Evolutionary conservation across 1,140 invertebrate species (phyloP).

Genomic region (Drosophila bipectinata): DNA sequence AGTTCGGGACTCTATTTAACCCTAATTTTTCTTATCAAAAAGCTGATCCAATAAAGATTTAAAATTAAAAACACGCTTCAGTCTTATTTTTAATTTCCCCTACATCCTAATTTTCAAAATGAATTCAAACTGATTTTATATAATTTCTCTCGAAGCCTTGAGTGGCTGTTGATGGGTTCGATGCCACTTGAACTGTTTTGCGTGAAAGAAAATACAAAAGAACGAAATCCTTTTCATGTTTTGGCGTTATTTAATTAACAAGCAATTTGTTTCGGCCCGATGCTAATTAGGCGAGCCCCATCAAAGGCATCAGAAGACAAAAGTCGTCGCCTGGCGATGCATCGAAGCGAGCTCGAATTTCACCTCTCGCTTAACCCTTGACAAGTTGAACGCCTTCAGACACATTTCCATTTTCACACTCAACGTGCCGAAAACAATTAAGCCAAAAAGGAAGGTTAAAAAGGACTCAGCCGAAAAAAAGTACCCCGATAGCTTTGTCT

Average conservation of each 20-base stretch:
- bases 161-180: constrained; percentile 41
- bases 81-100: not conserved
- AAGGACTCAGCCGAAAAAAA: constrained; percentile 29
- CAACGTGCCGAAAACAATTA: constrained; percentile 61
- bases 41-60: not conserved
- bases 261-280: constrained; percentile 52
- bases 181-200: constrained; percentile 45
- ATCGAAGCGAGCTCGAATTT: constrained; percentile 56
- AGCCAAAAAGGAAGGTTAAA: constrained; percentile 34
- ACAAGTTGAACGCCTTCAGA: constrained; percentile 36
- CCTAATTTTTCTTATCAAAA: not conserved
- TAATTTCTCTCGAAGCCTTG: not conserved
- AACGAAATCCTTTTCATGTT: constrained; percentile 49
- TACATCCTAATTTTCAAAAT: not conserved
- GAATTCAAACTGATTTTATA: constrained; percentile 14
- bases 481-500: constrained; percentile 29
- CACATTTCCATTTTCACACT: constrained; percentile 60
- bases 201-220: constrained; percentile 22
- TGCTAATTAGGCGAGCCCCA: constrained; percentile 56
- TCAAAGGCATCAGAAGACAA: constrained; percentile 45
- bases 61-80: not conserved
- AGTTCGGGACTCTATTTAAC: not conserved
- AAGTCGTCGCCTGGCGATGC: constrained; percentile 46
- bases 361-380: constrained; percentile 29
- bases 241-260: constrained; percentile 60